Conservation (phyloP, 2,888 invertebrate genomes). For the Mesorhabditis belari region DNA sequence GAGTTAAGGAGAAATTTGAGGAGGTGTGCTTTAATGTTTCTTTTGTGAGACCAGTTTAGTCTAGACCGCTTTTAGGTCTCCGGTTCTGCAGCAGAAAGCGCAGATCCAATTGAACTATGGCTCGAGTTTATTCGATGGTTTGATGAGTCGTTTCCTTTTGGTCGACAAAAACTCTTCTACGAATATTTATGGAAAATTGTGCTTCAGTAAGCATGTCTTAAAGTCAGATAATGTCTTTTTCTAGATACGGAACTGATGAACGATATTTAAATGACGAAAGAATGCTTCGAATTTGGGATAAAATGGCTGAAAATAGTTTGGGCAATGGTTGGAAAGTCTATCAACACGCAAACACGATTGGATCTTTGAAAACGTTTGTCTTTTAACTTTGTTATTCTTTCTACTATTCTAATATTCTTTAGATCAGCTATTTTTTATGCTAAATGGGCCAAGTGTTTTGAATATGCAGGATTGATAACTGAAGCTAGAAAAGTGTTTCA, state of each 20-base stretch:
- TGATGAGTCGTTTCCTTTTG: constrained; percentile 20
- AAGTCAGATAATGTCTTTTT: background rate
- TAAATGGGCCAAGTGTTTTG: constrained; percentile 24
- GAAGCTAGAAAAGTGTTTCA: constrained; percentile 23
- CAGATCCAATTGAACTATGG: constrained; percentile 7
- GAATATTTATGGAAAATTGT: constrained; percentile 30
- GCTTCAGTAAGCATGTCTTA: constrained; percentile 8
- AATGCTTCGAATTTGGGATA: constrained; percentile 33
- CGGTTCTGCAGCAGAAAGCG: background rate
- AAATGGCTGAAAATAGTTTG: constrained; percentile 31
- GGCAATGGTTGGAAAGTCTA: constrained; percentile 32
- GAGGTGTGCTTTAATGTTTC: too few relatives aligned
- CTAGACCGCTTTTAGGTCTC: background rate
- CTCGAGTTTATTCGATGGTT: constrained; percentile 32
- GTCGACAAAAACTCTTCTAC: constrained; percentile 27
- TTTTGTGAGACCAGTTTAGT: too few relatives aligned
- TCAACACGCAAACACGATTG: constrained; percentile 22
- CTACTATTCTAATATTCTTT: background rate
- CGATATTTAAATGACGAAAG: constrained; percentile 21
- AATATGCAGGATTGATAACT: constrained; percentile 15
- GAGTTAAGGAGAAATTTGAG: background rate
- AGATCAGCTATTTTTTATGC: constrained; percentile 27
- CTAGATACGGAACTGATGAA: constrained; percentile 12
- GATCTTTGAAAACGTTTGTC: constrained; percentile 13
- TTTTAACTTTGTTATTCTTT: background rate